Percentiles rank a stretch among this genome's conserved stretches.
phyloP scores from a whole-genome alignment of 1,140 invertebrate genomes.

The Antheraea pernyi region DNA sequence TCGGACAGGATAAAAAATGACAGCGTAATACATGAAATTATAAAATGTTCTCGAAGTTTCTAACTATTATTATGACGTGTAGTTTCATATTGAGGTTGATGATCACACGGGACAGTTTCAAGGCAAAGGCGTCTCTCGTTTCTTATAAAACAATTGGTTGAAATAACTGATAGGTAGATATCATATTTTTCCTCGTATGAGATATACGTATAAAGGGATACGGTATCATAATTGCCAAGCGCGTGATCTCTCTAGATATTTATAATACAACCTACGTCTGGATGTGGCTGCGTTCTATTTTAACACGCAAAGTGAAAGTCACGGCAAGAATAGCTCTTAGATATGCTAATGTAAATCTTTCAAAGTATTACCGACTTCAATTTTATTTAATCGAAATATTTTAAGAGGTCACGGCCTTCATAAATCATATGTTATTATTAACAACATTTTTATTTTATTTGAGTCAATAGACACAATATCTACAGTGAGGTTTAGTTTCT shows the following conservation, averaged over 20 bases:
- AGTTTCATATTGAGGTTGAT: too few relatives aligned
- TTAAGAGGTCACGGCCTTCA: constrained; percentile 1
- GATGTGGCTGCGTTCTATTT: constrained; percentile 31
- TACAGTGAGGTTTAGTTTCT: constrained; percentile 85
- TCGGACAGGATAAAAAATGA: too few relatives aligned
- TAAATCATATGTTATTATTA: not conserved
- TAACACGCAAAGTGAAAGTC: constrained; percentile 34
- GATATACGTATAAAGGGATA: not conserved
- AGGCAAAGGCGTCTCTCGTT: constrained; percentile 4
- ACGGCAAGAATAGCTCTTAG: constrained; percentile 24
- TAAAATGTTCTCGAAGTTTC: too few relatives aligned
- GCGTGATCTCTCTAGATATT: constrained; percentile 24
- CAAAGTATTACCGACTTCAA: not conserved
- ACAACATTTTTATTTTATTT: not conserved
- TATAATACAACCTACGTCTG: constrained; percentile 18
- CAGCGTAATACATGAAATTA: too few relatives aligned
- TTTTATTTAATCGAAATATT: constrained; percentile 6
- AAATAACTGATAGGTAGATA: constrained; percentile 7
- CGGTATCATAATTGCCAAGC: constrained; percentile 18
- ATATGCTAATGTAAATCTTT: constrained; percentile 16
- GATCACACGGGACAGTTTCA: too few relatives aligned
- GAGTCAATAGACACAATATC: not conserved
- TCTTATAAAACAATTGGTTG: constrained; percentile 22
- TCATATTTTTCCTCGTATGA: constrained; percentile 3
- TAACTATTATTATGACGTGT: too few relatives aligned